phyloP scores from a whole-genome alignment of 2,113 vertebrate genomes.

The Tetrax tetrax region DNA sequence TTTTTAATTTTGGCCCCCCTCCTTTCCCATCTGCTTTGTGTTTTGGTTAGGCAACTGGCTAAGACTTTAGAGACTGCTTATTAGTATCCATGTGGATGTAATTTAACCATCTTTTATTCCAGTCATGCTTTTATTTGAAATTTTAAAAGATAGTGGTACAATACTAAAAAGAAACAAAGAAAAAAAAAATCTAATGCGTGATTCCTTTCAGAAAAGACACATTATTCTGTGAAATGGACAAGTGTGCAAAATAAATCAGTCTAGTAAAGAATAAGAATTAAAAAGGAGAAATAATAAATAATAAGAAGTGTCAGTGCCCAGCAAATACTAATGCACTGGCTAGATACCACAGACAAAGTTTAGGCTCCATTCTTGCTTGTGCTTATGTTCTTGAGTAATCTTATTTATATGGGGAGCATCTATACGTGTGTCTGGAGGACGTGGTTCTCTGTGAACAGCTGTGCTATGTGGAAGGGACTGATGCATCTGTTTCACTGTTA shows the following conservation, averaged over 20 bases:
- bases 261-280: constrained; percentile 23
- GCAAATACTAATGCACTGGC: not conserved
- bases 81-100: constrained; percentile 66
- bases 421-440: not conserved
- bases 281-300: constrained; percentile 22
- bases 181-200: not conserved
- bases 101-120: constrained; percentile 68
- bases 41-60: constrained; percentile 62
- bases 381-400: not conserved
- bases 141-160: constrained; percentile 62
- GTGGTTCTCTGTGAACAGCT: not conserved
- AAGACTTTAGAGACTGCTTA: constrained; percentile 52
- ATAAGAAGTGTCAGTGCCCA: not conserved
- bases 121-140: constrained; percentile 68
- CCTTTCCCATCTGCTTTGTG: constrained; percentile 59
- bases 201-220: constrained; percentile 56
- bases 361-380: not conserved
- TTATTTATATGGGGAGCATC: not conserved
- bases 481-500: not conserved
- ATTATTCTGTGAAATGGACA: constrained; percentile 16
- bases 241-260: not conserved
- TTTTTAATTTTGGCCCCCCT: constrained; percentile 33
- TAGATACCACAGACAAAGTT: not conserved
- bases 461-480: not conserved
- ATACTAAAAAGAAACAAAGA: constrained; percentile 47